Evolutionary conservation across 2,113 vertebrate species (phyloP), one percentile per base, ranked within the genome.

Genomic region (Quiscalus mexicanus): DNA sequence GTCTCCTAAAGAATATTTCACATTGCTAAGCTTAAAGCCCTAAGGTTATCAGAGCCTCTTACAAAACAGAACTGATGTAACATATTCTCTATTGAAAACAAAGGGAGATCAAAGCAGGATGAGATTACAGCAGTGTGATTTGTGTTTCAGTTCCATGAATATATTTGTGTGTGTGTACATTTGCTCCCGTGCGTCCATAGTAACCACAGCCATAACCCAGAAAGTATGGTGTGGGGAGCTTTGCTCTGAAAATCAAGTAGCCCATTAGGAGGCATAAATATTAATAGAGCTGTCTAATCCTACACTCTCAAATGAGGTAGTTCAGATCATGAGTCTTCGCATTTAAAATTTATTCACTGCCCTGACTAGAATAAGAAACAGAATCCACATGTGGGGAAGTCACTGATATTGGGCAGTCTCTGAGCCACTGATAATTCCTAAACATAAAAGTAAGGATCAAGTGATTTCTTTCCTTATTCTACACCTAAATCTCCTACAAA

Each of bases 181-280:
- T 68, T 31, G 30, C 52, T 81, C 86, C 88, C 50, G 50, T 17
- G 42, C 3, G 6, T 59, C 76, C 74, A 71, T 11, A 87, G 90
- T 87, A 94, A 93, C 90, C 65, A 59, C 69, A 91, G 89, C 65
- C 81, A 75, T 71, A 89, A 87, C 77, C 73, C 77, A 87, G 77
- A 22, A 89, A 87, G 65, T 24, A 53, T 13, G 31, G 87, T 58
- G 84, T 68, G 86, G 74, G 90, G 78, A 96, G 93, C 65, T 91
- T 86, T 84, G 87, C 94, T 91, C 91, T 94, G 96, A 93, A 96
- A 97, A 95, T 82, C 94, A 96, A 95, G 89, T 79, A 95, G 87
- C 81, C 95, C 81, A 87, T 96, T 97, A 96, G 78, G 80, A 95
- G 58, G 58, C 81, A 96, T 97, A 97, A 97, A 97, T 97, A 97